phyloP scores from a whole-genome alignment of 1,140 invertebrate genomes.

The Drosophila ironensis region DNA sequence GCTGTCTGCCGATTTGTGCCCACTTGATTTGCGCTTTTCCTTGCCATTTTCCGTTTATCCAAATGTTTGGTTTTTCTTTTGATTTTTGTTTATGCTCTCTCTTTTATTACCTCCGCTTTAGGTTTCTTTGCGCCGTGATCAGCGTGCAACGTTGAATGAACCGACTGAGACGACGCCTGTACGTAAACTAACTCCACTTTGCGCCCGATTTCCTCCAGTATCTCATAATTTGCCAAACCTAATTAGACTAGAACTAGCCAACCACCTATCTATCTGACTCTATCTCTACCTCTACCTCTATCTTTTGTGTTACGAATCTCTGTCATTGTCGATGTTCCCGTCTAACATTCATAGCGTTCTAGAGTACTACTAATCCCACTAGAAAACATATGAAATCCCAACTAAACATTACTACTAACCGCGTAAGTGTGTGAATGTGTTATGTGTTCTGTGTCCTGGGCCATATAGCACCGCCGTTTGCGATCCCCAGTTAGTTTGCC shows the following conservation, averaged over 20 bases:
- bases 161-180: constrained; percentile 82
- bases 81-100: constrained; percentile 79
- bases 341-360: constrained; percentile 48
- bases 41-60: constrained; percentile 19
- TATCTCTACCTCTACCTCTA: no score
- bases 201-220: constrained; percentile 30
- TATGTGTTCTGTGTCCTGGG: constrained; percentile 38
- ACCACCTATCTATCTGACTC: constrained; percentile 25
- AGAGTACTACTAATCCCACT: constrained; percentile 52
- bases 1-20: constrained; percentile 8
- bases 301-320: constrained; percentile 8
- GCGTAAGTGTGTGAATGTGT: constrained; percentile 37
- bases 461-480: constrained; percentile 13
- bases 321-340: constrained; percentile 46
- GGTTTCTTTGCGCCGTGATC: constrained; percentile 81
- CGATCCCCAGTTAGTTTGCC: constrained; percentile 28
- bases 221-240: constrained; percentile 30
- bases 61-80: constrained; percentile 41
- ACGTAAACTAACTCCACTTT: constrained; percentile 81
- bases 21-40: constrained; percentile 28
- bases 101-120: constrained; percentile 81
- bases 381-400: constrained; percentile 32
- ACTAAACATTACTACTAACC: constrained; percentile 30
- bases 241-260: constrained; percentile 33
- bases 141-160: constrained; percentile 80